Evolutionary conservation across 2,113 vertebrate species (phyloP).

Genomic region (Acrocephalus arundinaceus): DNA sequence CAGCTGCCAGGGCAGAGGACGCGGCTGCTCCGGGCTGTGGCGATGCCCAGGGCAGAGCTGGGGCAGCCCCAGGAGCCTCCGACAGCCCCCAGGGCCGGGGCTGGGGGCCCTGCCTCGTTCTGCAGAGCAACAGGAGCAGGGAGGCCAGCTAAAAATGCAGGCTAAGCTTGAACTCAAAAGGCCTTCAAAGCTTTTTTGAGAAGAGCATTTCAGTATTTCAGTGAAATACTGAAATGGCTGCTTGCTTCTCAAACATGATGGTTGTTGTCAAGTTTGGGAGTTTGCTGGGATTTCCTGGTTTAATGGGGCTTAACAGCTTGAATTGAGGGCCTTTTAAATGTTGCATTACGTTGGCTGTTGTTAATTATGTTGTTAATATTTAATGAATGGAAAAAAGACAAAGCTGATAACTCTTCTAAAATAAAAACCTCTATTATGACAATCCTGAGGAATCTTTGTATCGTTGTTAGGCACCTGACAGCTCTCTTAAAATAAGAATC

Average conservation of each 20-base stretch:
- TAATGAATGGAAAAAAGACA: not conserved
- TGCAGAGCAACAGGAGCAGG: rapidly evolving
- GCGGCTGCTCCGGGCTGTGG: not conserved
- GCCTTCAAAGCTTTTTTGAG: not conserved
- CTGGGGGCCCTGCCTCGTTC: not conserved
- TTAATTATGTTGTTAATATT: slow-evolving; percentile 13
- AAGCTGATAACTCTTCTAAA: not conserved
- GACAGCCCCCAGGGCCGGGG: not conserved
- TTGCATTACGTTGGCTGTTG: not conserved
- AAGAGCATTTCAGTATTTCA: not conserved
- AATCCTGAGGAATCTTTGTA: not conserved
- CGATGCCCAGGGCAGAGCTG: not conserved
- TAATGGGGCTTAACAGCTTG: not conserved
- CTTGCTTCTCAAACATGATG: not conserved
- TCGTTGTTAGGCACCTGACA: not conserved
- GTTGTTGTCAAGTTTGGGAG: not conserved
- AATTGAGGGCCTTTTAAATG: not conserved
- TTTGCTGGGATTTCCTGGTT: not conserved
- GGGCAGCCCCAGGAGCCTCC: not conserved
- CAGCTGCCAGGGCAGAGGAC: not conserved
- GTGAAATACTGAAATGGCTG: not conserved
- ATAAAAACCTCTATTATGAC: not conserved
- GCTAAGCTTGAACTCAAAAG: not conserved
- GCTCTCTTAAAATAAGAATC: not conserved
- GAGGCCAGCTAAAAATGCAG: not conserved